A percentile compares a stretch with the other conserved stretches of the same genome.
These are phyloP conservation scores for Cheirogaleus major DNA, from an alignment of 2,797 vertebrate species.

Conservation along the genomic window DNA sequence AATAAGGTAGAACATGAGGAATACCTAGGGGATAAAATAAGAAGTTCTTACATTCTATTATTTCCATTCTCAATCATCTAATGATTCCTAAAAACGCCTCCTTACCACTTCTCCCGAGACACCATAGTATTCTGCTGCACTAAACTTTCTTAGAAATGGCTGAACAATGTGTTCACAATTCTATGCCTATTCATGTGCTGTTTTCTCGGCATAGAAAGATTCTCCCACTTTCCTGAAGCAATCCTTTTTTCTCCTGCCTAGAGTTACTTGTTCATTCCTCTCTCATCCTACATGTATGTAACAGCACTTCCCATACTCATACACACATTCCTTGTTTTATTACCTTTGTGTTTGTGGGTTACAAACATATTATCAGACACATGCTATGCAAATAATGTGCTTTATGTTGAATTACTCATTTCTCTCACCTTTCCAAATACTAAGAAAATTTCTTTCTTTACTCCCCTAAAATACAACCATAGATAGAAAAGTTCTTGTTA, in stretches of 20 bases:
- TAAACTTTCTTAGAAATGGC: conserved; percentile 3
- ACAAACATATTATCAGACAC: neutral
- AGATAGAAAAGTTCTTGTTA: neutral
- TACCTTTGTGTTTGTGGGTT: neutral
- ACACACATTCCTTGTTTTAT: neutral
- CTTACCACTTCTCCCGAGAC: neutral
- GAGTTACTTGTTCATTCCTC: neutral
- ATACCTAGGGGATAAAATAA: neutral
- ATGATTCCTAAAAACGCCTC: neutral
- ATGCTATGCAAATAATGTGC: neutral
- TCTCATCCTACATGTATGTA: neutral
- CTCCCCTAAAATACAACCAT: neutral
- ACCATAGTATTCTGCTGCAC: neutral
- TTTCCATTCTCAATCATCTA: neutral
- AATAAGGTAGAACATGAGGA: neutral
- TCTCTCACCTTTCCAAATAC: conserved; percentile 27
- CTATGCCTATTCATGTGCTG: neutral
- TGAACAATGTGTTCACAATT: neutral
- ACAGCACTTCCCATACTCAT: neutral
- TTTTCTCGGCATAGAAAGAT: neutral
- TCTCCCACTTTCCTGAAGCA: neutral
- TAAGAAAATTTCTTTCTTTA: neutral
- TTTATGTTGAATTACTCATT: conserved; percentile 24
- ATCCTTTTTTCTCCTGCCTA: neutral
- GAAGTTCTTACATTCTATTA: neutral